Base-by-base conservation (phyloP, 2,888 invertebrate species). In the Parnassius glacialis region DNA sequence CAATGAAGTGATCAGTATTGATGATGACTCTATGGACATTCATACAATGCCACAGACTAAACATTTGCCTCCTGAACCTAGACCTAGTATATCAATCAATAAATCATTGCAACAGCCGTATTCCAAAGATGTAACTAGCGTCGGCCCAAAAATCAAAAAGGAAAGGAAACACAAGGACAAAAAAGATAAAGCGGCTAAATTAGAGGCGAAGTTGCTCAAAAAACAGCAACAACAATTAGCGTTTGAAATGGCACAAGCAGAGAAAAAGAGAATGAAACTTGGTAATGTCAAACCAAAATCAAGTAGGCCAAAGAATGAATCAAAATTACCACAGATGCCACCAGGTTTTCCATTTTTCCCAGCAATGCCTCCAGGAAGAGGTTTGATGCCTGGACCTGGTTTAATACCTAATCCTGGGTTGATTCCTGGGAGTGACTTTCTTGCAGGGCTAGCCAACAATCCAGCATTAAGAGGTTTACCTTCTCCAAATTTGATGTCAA, bases 71-170 rank as follows among this genome's bases (percentile, higher is more conserved):
- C 64, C 76, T 41, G 83, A 86, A 68, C 75, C 80, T 67, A 80
- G 74, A 68, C 84, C 84, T 58, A 84, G 78, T 80, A 73, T 89
- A 76, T 85, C 92, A 61, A 87, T 90, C 67, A 88, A 85, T 68
- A 90, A 89, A 78, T 84, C 89, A 64, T 74, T 89, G 70, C 90
- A 90, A 83, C 72, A 81, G 75, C 84, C 87, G 69, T 92, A 78
- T 80, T 78, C 90, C 85, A 90, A 90, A 89, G 87, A 87, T 79
- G 73, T 79, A 93, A 73, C 93, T 93, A 75, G 91, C 91, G 74
- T 92, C 87, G 72, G 91, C 92, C 75, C 87, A 83, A 93, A 93
- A 81, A 87, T 88, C 71, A 93, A 93, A 72, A 94, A 94, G 71
- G 94, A 94, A 73, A 88, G 83, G 74, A 92, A 92, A 82, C 90